Evolutionary conservation across 2,113 vertebrate species (phyloP), one percentile per base, ranked within the genome.

Genomic region (Apeltes quadracus): DNA sequence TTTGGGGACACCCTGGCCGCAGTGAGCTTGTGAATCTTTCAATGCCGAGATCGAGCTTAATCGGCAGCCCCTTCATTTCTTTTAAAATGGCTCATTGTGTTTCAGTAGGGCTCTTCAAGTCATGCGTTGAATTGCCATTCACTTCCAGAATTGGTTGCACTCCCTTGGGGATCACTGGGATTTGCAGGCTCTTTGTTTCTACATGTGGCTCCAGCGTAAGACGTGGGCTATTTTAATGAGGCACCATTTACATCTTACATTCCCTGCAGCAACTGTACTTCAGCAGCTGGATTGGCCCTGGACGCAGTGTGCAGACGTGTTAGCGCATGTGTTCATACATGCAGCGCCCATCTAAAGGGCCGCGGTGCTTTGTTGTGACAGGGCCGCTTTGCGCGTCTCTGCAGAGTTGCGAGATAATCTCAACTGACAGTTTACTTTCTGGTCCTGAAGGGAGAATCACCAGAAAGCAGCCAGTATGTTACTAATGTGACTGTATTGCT

Each of bases 111-210:
- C 64, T 58, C 75, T 81, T 34, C 61, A 79, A 84, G 63, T 58
- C 77, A 69, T 75, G 78, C 79, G 77, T 83, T 83, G 62, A 20
- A 67, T 89, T 75, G 62, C 64, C 44, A 72, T 81, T 84, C 50
- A 75, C 79, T 80, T 68, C 59, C 32, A 65, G 50, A 80, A 79
- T 70, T 69, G 77, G 78, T 27, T 76, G 51, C 43, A n/a, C 53
- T 57, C 69, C 76, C 61, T 1, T 15, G 25, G 16, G 68, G 76
- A 50, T 61, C 65, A 39, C 29, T 32, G 10, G 59, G 61, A 75
- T 78, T 72, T 81, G 43, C 43, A 58, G 32, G 23, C 22, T 15
- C 59, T 36, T 3, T 58, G 18, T 15, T 58, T 80, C 58, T 56
- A 68, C 22, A 22, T 0, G 1, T 57, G 18, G 55, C 43, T 65